These are phyloP conservation scores for Varecia variegata DNA, from an alignment of 2,797 vertebrate species.

Conservation along the genomic window DNA sequence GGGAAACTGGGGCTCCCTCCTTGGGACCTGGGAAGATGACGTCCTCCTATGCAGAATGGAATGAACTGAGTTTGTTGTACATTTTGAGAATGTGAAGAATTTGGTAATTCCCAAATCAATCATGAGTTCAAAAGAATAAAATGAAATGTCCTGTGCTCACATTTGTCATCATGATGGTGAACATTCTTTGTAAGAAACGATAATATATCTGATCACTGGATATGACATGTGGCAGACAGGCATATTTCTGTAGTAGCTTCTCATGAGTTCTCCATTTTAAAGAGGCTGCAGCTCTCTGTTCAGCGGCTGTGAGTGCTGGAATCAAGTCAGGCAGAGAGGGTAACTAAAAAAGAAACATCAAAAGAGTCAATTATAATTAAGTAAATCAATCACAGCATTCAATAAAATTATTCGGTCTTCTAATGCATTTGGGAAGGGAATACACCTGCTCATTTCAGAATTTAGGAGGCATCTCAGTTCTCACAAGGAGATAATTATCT, in stretches of 20 bases:
- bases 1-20: not conserved
- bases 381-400: not conserved
- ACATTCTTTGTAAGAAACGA: slow-evolving; percentile 93
- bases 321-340: slow-evolving; percentile 90
- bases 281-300: slow-evolving; percentile 93
- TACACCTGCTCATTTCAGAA: not conserved
- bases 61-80: not conserved
- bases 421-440: not conserved
- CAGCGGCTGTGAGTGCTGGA: slow-evolving; percentile 91
- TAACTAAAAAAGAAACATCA: slow-evolving; percentile 80
- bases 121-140: not conserved
- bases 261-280: slow-evolving; percentile 96
- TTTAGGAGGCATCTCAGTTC: not conserved
- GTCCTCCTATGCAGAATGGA: not conserved
- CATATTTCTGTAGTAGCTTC: slow-evolving; percentile 93
- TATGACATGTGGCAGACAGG: slow-evolving; percentile 92
- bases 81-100: not conserved
- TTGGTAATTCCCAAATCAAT: not conserved
- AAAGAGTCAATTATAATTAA: not conserved
- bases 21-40: not conserved
- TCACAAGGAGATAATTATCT: not conserved
- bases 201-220: slow-evolving; percentile 96
- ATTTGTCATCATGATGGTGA: slow-evolving; percentile 94
- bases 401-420: not conserved
- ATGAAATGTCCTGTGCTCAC: slow-evolving; percentile 82